These are phyloP conservation scores for Salmo trutta DNA, from an alignment of 2,797 vertebrate species.

Conservation along the genomic window DNA sequence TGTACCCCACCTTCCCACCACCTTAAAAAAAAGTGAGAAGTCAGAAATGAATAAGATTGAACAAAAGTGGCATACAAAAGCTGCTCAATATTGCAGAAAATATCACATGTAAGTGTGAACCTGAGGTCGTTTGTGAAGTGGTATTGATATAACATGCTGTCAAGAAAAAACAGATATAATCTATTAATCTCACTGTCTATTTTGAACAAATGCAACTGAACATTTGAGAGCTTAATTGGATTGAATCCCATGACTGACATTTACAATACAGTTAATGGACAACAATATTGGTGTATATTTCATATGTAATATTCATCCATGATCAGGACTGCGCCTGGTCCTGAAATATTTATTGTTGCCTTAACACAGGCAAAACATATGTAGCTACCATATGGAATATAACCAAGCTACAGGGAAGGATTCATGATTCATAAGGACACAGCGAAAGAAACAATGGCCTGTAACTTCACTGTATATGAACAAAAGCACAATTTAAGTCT, in stretches of 20 bases:
- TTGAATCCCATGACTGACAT: neutral
- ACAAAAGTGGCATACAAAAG: too few relatives aligned
- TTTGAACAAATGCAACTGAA: neutral
- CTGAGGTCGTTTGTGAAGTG: too few relatives aligned
- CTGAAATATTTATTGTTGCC: constrained; percentile 57
- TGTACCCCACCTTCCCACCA: neutral
- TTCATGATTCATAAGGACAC: neutral
- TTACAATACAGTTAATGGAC: neutral
- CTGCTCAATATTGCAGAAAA: too few relatives aligned
- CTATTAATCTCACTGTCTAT: too few relatives aligned
- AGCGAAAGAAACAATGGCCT: neutral
- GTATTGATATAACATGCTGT: too few relatives aligned
- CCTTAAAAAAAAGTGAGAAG: neutral
- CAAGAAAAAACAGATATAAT: too few relatives aligned
- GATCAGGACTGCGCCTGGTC: constrained; percentile 29
- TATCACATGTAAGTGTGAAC: too few relatives aligned
- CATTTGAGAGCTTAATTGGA: neutral
- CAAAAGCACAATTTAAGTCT: neutral
- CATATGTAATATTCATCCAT: constrained; percentile 48
- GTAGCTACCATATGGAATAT: neutral
- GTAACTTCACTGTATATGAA: neutral
- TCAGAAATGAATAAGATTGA: too few relatives aligned
- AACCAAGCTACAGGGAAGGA: neutral
- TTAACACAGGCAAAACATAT: neutral
- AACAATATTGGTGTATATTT: constrained; percentile 45